A percentile compares a stretch with the other conserved stretches of the same genome.
phyloP scores from a whole-genome alignment of 1,140 invertebrate genomes.

The Berghia stephanieae region DNA sequence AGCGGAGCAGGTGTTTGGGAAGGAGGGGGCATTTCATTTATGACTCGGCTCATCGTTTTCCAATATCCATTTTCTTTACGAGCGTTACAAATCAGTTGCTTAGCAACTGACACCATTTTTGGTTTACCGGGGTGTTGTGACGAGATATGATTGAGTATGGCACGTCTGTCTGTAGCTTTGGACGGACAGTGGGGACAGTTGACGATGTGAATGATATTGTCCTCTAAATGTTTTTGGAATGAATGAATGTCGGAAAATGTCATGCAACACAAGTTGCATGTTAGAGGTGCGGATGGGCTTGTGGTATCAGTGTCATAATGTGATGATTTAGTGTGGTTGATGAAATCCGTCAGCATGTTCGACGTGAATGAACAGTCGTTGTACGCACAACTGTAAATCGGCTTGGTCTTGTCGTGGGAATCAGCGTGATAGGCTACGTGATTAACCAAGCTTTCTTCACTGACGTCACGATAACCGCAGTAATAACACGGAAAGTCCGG shows the following conservation, averaged over 20 bases:
- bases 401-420: slow-evolving; percentile 41
- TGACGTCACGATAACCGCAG: slow-evolving; percentile 46
- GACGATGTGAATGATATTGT: slow-evolving; percentile 49
- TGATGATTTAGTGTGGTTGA: slow-evolving; percentile 44
- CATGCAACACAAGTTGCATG: too few relatives aligned
- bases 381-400: slow-evolving; percentile 47
- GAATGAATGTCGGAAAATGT: too few relatives aligned
- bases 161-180: slow-evolving; percentile 46
- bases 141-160: slow-evolving; percentile 47
- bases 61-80: slow-evolving; percentile 45
- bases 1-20: slow-evolving; percentile 10
- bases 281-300: too few relatives aligned
- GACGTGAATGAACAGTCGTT: slow-evolving; percentile 47
- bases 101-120: slow-evolving; percentile 52
- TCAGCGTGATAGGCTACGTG: slow-evolving; percentile 47
- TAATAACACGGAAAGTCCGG: slow-evolving; percentile 47
- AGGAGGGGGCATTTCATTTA: slow-evolving; percentile 25
- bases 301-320: slow-evolving; percentile 43
- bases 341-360: slow-evolving; percentile 46
- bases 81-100: slow-evolving; percentile 52
- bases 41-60: slow-evolving; percentile 5
- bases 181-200: slow-evolving; percentile 53
- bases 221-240: slow-evolving; percentile 46
- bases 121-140: slow-evolving; percentile 50
- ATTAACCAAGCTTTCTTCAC: slow-evolving; percentile 44